These are phyloP conservation scores for Eledone cirrhosa DNA, from an alignment of 2,888 invertebrate species.

Conservation along the genomic window DNA sequence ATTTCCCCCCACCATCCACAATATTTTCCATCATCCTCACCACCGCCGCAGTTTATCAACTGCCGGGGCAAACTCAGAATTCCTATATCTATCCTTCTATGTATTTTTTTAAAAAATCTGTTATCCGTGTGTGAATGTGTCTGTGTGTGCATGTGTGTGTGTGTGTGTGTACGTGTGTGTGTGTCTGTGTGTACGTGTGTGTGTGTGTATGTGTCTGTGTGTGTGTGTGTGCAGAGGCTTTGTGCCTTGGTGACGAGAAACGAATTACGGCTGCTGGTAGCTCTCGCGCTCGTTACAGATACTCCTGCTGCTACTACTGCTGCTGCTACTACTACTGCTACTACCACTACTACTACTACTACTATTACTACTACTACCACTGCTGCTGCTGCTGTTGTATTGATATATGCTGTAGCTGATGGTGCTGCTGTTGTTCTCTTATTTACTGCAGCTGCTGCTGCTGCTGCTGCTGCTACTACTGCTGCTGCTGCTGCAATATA, in stretches of 20 bases:
- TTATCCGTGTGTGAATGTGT: background rate
- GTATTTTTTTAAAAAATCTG: no score
- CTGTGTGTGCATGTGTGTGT: conserved; percentile 10
- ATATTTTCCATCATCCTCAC: no score
- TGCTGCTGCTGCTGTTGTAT: background rate
- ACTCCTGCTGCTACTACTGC: background rate
- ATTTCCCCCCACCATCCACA: no score
- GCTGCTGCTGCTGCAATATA: background rate
- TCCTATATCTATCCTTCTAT: no score
- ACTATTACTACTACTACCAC: background rate
- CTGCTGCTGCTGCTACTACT: background rate
- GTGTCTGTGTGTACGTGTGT: conserved; percentile 4
- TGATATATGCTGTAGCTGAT: background rate
- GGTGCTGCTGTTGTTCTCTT: background rate
- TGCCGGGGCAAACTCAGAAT: no score
- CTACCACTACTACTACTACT: background rate
- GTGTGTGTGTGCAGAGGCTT: background rate
- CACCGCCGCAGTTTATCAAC: no score
- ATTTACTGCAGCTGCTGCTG: background rate
- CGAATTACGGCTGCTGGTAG: background rate
- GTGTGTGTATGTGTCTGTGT: conserved; percentile 14
- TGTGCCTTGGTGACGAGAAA: background rate
- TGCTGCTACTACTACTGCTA: background rate
- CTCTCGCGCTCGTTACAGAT: background rate
- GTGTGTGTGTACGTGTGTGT: background rate